These are phyloP conservation scores for Platycnemis pennipes DNA, from an alignment of 2,888 invertebrate species.

Conservation along the genomic window DNA sequence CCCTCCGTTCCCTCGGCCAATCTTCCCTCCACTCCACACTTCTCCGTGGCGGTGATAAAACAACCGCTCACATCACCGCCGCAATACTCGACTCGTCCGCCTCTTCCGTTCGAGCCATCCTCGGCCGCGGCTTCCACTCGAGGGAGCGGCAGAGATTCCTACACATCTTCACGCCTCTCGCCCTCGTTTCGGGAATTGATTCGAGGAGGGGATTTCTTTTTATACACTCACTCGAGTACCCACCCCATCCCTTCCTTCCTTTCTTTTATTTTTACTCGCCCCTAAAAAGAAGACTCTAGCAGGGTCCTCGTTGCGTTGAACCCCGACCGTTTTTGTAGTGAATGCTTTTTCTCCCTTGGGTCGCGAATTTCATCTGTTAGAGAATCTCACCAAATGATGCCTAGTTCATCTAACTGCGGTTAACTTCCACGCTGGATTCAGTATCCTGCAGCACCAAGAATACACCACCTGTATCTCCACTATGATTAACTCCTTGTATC, in stretches of 20 bases:
- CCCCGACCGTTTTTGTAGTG: not conserved
- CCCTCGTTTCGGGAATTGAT: slow-evolving; percentile 36
- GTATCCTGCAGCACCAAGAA: no score
- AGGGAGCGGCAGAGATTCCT: not conserved
- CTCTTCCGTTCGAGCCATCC: not conserved
- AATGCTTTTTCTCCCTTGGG: not conserved
- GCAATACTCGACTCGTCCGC: slow-evolving; percentile 40
- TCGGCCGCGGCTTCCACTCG: not conserved
- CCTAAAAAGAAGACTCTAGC: not conserved
- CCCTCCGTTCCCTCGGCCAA: not conserved
- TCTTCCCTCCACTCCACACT: slow-evolving; percentile 24
- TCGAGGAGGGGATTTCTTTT: not conserved
- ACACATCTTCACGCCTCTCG: not conserved
- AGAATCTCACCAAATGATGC: no score
- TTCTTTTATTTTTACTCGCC: not conserved
- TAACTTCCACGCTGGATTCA: no score
- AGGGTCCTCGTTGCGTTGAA: not conserved
- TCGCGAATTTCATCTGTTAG: not conserved
- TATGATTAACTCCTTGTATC: no score
- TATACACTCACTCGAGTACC: not conserved
- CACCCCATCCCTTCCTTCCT: not conserved
- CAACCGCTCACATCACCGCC: slow-evolving; percentile 34
- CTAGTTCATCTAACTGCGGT: no score
- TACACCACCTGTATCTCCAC: no score
- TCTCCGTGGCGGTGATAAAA: slow-evolving; percentile 24